A percentile compares a stretch with the other conserved stretches of the same genome.
Evolutionary conservation across 2,888 invertebrate genomes (phyloP).

Genomic region (Diplolepis rosae): DNA sequence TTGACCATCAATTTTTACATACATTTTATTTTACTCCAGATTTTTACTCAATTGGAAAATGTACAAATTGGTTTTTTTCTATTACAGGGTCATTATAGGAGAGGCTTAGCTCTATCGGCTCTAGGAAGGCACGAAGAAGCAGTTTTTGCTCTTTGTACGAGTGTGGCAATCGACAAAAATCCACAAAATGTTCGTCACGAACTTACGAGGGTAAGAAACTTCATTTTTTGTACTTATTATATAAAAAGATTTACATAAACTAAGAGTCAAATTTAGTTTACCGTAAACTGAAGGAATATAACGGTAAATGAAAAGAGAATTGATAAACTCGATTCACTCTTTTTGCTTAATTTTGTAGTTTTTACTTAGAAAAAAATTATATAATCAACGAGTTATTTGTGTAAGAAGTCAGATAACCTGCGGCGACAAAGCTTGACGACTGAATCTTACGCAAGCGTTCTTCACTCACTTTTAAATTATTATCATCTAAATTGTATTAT

Average conservation of each 20-base stretch:
- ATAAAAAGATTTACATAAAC: background rate
- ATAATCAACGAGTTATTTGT: constrained; percentile 12
- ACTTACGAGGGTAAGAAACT: constrained; percentile 73
- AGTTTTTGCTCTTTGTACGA: constrained; percentile 76
- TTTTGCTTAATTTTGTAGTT: background rate
- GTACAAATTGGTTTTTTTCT: background rate
- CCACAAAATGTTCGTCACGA: constrained; percentile 75
- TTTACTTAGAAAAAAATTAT: background rate
- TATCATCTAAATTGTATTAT: constrained; percentile 19
- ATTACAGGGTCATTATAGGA: constrained; percentile 76
- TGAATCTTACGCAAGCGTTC: constrained; percentile 8
- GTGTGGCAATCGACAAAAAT: constrained; percentile 76
- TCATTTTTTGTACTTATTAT: background rate
- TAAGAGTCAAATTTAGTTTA: background rate
- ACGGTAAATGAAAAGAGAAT: background rate
- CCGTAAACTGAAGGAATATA: background rate
- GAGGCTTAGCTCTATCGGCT: constrained; percentile 76
- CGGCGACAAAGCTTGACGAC: constrained; percentile 7
- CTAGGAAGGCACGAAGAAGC: constrained; percentile 77
- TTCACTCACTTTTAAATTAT: constrained; percentile 7
- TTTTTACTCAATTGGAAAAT: too few species aligned
- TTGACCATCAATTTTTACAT: too few species aligned
- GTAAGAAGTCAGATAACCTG: background rate
- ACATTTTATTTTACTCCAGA: too few species aligned
- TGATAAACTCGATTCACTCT: background rate